Percentiles rank a stretch among this genome's conserved stretches.
Conservation (phyloP, 2,888 invertebrate species). For the Chromoteleia sp. region DNA sequence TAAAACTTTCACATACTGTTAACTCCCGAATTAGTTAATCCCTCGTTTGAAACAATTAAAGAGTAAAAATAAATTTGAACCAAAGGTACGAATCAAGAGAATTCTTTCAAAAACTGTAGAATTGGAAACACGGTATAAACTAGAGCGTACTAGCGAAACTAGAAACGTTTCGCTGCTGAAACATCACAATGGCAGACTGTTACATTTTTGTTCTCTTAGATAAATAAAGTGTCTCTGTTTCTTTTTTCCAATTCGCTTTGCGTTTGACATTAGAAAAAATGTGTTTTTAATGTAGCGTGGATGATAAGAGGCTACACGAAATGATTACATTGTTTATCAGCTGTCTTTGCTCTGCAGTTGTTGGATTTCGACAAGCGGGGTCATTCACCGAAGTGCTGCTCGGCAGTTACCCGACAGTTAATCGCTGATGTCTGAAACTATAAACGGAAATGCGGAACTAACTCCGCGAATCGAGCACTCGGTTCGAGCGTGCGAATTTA, state of each 20-base stretch:
- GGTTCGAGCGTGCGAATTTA: slow-evolving; percentile 35
- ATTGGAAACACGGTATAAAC: too few relatives aligned
- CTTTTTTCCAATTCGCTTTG: slow-evolving; percentile 15
- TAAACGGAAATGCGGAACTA: slow-evolving; percentile 68
- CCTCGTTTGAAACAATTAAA: too few relatives aligned
- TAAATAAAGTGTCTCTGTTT: slow-evolving; percentile 13
- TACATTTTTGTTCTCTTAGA: slow-evolving; percentile 9
- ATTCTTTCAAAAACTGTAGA: too few relatives aligned
- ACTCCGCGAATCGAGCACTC: slow-evolving; percentile 46
- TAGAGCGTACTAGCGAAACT: background rate
- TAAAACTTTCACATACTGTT: too few relatives aligned
- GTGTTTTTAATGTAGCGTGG: slow-evolving; percentile 45
- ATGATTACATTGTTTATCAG: slow-evolving; percentile 65
- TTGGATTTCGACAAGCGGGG: slow-evolving; percentile 71
- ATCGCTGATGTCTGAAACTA: slow-evolving; percentile 63
- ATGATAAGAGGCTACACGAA: slow-evolving; percentile 52
- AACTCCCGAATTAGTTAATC: too few relatives aligned
- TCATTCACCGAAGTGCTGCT: slow-evolving; percentile 72
- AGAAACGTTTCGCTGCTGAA: slow-evolving; percentile 1
- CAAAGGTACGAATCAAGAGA: too few relatives aligned
- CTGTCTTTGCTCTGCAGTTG: slow-evolving; percentile 64
- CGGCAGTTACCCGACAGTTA: slow-evolving; percentile 69
- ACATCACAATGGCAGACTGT: slow-evolving; percentile 9
- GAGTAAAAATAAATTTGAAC: too few relatives aligned
- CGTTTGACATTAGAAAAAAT: slow-evolving; percentile 46